Base-by-base conservation (phyloP, 2,113 vertebrate species). In the Brachionichthys hirsutus region DNA sequence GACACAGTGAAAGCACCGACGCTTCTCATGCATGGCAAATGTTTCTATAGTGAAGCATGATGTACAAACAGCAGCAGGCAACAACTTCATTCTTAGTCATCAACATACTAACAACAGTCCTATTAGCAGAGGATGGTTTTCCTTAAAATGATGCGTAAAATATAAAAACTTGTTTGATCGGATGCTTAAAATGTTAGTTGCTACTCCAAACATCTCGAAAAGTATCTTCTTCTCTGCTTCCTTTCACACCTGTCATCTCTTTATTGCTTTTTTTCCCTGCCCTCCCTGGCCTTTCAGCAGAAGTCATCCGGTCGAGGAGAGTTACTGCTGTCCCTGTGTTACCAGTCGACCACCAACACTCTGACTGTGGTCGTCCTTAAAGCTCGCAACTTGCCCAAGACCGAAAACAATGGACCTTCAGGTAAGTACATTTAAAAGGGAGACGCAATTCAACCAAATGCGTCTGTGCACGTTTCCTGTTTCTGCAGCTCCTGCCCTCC, bases 301-400 rank as follows among this genome's bases (percentile, higher is more conserved):
- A 97, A 94, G 83, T 95, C 92, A 13, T 91, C 92, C 11, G 96
- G 96, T 11, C 92, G 93, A 38, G 97, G 96, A 36, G 97, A 98
- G 84, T 73, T 99, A 46, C 90, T 99, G 83, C 92, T 98, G 19
- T 99, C 97, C 55, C 92, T 99, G 58, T 98, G 96, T 77, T 99
- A 98, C 84, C 96, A 99, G 80, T 98, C 97, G 45, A 96, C 94
- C 63, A 98, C 94, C 70, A 98, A 96, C 70, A 96, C 95, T 2
- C 92, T 99, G 70, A 99, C 94, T 8, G 97, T 98, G 62, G 97
- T 98, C 67, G 95, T 99, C 54, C 91, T 99, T 75, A 99, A 99
- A 91, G 97, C 97, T 18, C 93, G 96, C 15, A 95, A 99, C 73
- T 89, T 99, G 67, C 96, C 96, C 48, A 95, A 94, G 84, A 89